A percentile compares a stretch with the other conserved stretches of the same genome.
Evolutionary conservation across 1,140 invertebrate genomes (phyloP).

Genomic region (Calliphora vicina): DNA sequence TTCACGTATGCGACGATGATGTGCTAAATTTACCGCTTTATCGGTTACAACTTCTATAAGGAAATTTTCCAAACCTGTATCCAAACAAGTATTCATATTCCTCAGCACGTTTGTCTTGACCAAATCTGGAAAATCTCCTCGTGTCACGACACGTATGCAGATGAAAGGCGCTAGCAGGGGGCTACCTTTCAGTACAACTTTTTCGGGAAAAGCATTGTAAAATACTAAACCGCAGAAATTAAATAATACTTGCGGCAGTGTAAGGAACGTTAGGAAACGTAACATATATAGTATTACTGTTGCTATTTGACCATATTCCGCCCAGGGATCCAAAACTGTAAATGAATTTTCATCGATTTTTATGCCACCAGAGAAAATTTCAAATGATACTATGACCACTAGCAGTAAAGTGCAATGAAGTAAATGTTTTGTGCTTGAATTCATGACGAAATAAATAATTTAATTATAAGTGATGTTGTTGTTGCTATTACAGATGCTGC

Average conservation of each 20-base stretch:
- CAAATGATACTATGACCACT: slow-evolving; percentile 78
- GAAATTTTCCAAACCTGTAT: slow-evolving; percentile 94
- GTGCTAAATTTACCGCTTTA: slow-evolving; percentile 79
- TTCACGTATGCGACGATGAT: slow-evolving; percentile 79
- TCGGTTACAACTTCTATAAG: slow-evolving; percentile 98
- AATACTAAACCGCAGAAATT: slow-evolving; percentile 90
- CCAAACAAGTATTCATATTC: slow-evolving; percentile 89
- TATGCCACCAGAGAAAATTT: slow-evolving; percentile 81
- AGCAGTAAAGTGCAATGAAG: slow-evolving; percentile 82
- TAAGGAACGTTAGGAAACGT: slow-evolving; percentile 83
- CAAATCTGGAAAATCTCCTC: slow-evolving; percentile 93
- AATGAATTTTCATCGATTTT: slow-evolving; percentile 71
- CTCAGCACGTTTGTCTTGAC: slow-evolving; percentile 87
- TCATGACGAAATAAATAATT: slow-evolving; percentile 58
- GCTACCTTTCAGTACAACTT: slow-evolving; percentile 88
- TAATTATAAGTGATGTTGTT: neutral
- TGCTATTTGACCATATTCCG: slow-evolving; percentile 77
- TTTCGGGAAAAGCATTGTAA: slow-evolving; percentile 95
- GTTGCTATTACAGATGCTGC: neutral
- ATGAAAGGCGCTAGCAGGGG: slow-evolving; percentile 93
- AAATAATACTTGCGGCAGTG: slow-evolving; percentile 88
- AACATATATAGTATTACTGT: slow-evolving; percentile 81
- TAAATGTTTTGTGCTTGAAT: slow-evolving; percentile 74
- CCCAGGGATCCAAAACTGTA: slow-evolving; percentile 79
- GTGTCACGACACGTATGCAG: slow-evolving; percentile 93